These are phyloP conservation scores for Amphipyra berbera DNA, from an alignment of 2,888 invertebrate species.

Conservation along the genomic window DNA sequence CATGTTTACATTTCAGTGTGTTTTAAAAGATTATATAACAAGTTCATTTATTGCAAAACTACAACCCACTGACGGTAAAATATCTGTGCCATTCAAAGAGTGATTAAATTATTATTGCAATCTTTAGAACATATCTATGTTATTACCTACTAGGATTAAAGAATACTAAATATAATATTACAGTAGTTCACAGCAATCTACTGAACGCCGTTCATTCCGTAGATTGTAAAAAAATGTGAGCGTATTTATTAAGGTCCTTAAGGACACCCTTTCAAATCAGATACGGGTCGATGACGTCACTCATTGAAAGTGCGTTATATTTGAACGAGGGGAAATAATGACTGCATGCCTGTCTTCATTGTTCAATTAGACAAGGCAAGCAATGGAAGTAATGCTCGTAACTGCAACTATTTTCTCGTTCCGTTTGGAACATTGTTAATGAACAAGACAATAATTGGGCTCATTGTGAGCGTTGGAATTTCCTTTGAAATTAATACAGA, in stretches of 20 bases:
- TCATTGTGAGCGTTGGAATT: slow-evolving; percentile 20
- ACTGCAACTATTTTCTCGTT: slow-evolving; percentile 62
- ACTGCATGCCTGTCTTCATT: slow-evolving; percentile 68
- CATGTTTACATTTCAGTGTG: too few relatives aligned
- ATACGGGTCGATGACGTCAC: slow-evolving; percentile 45
- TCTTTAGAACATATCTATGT: too few relatives aligned
- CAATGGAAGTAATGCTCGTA: slow-evolving; percentile 58
- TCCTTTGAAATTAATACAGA: slow-evolving; percentile 20
- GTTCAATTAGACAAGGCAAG: slow-evolving; percentile 69
- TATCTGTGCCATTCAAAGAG: background rate
- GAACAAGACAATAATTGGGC: slow-evolving; percentile 35
- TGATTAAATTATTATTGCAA: slow-evolving; percentile 11
- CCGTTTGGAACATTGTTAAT: slow-evolving; percentile 51
- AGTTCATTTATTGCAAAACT: too few relatives aligned
- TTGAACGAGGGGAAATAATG: slow-evolving; percentile 61
- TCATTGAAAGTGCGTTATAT: slow-evolving; percentile 54
- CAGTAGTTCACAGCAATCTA: background rate
- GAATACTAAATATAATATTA: background rate
- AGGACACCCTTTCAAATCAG: slow-evolving; percentile 31
- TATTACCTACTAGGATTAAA: background rate
- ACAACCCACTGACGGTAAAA: background rate
- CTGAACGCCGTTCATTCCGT: background rate
- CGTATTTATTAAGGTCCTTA: slow-evolving; percentile 26
- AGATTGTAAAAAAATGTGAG: slow-evolving; percentile 21
- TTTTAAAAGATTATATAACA: too few relatives aligned